Percentiles rank a stretch among this genome's conserved stretches.
Conservation (phyloP, 2,113 vertebrate genomes). For the Bungarus multicinctus region DNA sequence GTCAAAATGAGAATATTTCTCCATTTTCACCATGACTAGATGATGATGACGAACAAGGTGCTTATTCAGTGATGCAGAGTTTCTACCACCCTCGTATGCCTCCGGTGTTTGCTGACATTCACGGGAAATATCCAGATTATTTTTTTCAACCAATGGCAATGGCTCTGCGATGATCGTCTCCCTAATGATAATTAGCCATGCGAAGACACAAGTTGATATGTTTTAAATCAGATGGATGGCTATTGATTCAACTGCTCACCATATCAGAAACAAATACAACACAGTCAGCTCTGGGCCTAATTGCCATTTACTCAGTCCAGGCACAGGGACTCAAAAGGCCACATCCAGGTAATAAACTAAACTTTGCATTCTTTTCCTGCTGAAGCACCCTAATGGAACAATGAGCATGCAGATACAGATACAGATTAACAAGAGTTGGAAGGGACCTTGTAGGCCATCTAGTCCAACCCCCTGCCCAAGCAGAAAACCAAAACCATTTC, state of each 20-base stretch:
- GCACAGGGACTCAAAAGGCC: conserved; percentile 36
- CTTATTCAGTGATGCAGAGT: background rate
- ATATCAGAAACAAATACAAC: conserved; percentile 40
- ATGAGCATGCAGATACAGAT: background rate
- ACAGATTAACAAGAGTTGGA: no score
- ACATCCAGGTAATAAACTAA: conserved; percentile 15
- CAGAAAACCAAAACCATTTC: no score
- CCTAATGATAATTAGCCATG: conserved; percentile 43
- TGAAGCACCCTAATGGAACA: conserved; percentile 28
- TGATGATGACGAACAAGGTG: background rate
- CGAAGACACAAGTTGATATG: conserved; percentile 31
- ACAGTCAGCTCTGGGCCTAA: conserved; percentile 36
- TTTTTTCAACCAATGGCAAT: conserved; percentile 24
- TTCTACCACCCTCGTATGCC: background rate
- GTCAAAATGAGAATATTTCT: background rate
- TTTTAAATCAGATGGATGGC: conserved; percentile 45
- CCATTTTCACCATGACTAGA: background rate
- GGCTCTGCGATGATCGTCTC: background rate
- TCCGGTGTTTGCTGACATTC: background rate
- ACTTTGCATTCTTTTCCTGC: conserved; percentile 23
- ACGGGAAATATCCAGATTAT: background rate
- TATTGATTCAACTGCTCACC: conserved; percentile 50
- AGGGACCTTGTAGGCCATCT: no score
- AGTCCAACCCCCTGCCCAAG: no score
- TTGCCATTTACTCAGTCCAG: conserved; percentile 53